Evolutionary conservation across 2,888 invertebrate genomes (phyloP), one percentile per base, ranked within the genome.

Genomic region (Lasioglossum vierecki): DNA sequence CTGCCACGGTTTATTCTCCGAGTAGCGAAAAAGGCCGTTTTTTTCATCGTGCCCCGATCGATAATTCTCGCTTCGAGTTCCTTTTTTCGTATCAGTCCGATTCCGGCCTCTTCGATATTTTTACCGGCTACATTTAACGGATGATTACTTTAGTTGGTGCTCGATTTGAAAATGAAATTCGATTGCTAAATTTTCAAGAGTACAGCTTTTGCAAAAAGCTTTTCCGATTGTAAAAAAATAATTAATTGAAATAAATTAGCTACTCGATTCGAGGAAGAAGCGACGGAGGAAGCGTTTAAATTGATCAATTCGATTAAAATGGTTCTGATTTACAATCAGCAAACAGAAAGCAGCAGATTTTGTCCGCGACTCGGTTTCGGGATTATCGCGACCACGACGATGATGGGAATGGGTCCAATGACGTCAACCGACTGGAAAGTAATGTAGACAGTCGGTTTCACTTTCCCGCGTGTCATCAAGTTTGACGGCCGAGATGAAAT

Each of bases 381-480:
- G 30, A 73, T 83, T 82, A 82, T 83, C 83, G 26, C 30, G 3
- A 49, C 18, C 63, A 8, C 70, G 79, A 60, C 70, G 73, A 78
- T 46, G 76, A 82, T 39, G 46, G 72, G 72, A 57, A 82, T 13
- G 78, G 73, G 74, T 53, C n/a, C 26, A 63, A 49, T 76, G 82
- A 80, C 79, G 85, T 82, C 76, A 79, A 68, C 82, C 68, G 80
- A 72, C 72, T 83, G 86, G 75, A 86, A 80, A 78, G 49, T 83
- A 86, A 83, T 77, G 80, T 68, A 80, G 57, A 86, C 81, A 86
- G 79, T 39, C 44, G 83, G 86, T 83, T 73, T 87, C 87, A 60
- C 83, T 83, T 87, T 86, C 86, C 80, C 74, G 79, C 73, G 81
- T 83, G 87, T 85, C 87, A 87, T 86, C 87, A 83, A 74, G 80